phyloP scores from a whole-genome alignment of 2,888 invertebrate genomes.

The Gordius sp. region DNA sequence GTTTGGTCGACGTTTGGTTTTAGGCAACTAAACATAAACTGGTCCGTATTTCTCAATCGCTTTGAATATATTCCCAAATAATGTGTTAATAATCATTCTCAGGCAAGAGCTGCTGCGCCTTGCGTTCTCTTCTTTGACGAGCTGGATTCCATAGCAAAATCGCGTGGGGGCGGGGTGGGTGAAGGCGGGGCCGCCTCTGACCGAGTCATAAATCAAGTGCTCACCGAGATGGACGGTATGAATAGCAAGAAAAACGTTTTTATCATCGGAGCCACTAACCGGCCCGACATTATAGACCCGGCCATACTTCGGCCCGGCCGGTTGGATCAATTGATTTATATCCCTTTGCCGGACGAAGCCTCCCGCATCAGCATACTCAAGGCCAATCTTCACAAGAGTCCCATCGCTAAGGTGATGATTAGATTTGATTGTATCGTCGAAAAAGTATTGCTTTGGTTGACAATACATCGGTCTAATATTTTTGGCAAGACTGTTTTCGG shows the following conservation, averaged over 20 bases:
- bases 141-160: slow-evolving; percentile 94
- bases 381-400: slow-evolving; percentile 69
- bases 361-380: slow-evolving; percentile 81
- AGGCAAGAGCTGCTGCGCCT: slow-evolving; percentile 90
- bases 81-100: no score
- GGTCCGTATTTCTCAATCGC: no score
- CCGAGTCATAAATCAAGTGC: slow-evolving; percentile 92
- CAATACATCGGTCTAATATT: no score
- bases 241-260: slow-evolving; percentile 39
- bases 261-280: slow-evolving; percentile 82
- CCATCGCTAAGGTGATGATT: slow-evolving; percentile 45
- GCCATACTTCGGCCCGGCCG: slow-evolving; percentile 93
- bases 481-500: no score
- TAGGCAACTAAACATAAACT: no score
- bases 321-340: slow-evolving; percentile 95
- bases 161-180: slow-evolving; percentile 79
- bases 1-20: no score
- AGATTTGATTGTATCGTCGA: no score
- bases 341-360: slow-evolving; percentile 93
- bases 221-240: slow-evolving; percentile 91
- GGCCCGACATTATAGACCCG: slow-evolving; percentile 86
- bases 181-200: slow-evolving; percentile 92
- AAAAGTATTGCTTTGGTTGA: no score
- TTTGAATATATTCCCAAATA: no score
- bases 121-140: slow-evolving; percentile 98